Conservation (phyloP, 2,797 vertebrate genomes). For the Hapalemur alaotrensis region DNA sequence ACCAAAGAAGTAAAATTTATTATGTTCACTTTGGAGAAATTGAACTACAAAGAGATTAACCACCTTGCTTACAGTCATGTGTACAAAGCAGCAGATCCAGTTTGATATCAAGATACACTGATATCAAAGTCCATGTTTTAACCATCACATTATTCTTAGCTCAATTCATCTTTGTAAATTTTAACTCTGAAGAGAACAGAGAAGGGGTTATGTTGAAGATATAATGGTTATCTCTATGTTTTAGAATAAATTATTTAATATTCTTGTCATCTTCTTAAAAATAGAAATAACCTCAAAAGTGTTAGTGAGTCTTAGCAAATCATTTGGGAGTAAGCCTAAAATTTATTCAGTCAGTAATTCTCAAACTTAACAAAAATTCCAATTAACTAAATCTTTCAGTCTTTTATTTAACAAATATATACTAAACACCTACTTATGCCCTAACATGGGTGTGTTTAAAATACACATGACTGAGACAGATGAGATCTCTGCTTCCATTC, state of each 20-base stretch:
- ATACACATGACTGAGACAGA: background rate
- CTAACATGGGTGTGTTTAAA: background rate
- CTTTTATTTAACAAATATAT: background rate
- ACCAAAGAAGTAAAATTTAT: background rate
- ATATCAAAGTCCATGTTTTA: background rate
- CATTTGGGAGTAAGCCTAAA: background rate
- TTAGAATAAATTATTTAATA: background rate
- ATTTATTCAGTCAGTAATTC: background rate
- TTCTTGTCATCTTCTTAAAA: constrained; percentile 5
- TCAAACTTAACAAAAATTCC: background rate
- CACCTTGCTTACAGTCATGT: background rate
- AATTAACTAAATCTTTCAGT: background rate
- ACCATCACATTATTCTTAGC: background rate
- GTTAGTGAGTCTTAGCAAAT: background rate
- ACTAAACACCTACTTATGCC: background rate
- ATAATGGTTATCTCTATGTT: background rate
- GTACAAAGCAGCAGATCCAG: background rate
- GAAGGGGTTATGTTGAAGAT: background rate
- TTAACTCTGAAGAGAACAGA: background rate
- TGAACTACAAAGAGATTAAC: background rate
- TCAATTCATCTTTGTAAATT: background rate
- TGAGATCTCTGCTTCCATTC: background rate
- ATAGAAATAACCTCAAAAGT: background rate
- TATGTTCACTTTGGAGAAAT: background rate
- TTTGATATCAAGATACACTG: background rate